Evolutionary conservation across 2,888 invertebrate genomes (phyloP), one percentile per base, ranked within the genome.

Genomic region (Drosophila atroscutellata): DNA sequence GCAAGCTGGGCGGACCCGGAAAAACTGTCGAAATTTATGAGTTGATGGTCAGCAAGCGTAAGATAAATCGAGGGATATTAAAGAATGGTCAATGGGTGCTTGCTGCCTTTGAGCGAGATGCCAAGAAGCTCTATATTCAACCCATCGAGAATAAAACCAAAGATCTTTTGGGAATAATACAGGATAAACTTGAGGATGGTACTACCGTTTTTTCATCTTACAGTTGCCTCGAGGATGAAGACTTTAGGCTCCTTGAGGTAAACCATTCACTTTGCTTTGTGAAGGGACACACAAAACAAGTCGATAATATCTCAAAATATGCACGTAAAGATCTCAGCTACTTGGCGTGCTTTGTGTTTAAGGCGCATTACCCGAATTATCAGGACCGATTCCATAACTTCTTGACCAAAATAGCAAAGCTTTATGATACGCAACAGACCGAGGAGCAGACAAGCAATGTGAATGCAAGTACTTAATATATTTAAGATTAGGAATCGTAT

Each of bases 181-280:
- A 26, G 26, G n/a, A 55, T 26, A 55, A 37, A n/a, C n/a, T 55
- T 26, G n/a, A 37, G 3, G 28, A 55, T 37, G 55, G 37, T 26
- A 37, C 24, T n/a, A 55, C 37, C 18, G 37, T 55, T 37, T 8
- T 55, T 2, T n/a, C 37, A 26, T 36, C 54, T 24, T 13, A 28
- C 36, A 36, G 7, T 26, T 55, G 36, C 11, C 13, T 55, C 13
- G n/a, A 37, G 6, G n/a, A 37, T 2, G 26, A 55, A 26, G n/a
- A 13, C 7, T 37, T 37, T 50, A n/a, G n/a, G 13, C 28, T 28
- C 9, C 11, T 28, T 26, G n/a, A 26, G n/a, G 28, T 28, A 3
- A 30, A 50, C 11, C 28, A 28, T 13, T 50, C n/a, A 26, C n/a
- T 28, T 28, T n/a, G 28, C 6, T 50, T 50, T 28, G 28, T 50